Evolutionary conservation across 2,113 vertebrate species (phyloP).

Genomic region (Otis tarda): DNA sequence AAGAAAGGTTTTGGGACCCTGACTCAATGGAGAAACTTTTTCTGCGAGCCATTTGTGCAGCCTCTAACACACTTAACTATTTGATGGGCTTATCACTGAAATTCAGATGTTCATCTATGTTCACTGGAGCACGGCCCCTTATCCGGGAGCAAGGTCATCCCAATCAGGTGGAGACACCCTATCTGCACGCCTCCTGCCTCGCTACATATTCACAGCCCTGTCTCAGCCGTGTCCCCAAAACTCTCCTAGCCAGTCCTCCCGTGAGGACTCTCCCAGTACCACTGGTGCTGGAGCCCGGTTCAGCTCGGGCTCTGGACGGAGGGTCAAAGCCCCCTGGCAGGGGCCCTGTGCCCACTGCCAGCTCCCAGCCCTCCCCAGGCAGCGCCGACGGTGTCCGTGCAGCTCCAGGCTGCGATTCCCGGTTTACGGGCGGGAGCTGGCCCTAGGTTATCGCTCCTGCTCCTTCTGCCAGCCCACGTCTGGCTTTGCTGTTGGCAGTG

Average conservation of each 20-base stretch:
- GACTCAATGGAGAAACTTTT: slow-evolving; percentile 56
- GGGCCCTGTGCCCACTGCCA: background rate
- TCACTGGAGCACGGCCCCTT: background rate
- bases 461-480: background rate
- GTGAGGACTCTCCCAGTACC: background rate
- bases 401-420: background rate
- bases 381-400: fast-evolving
- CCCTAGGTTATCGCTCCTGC: background rate
- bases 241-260: background rate
- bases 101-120: background rate
- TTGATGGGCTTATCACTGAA: slow-evolving; percentile 55
- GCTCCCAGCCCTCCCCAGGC: background rate
- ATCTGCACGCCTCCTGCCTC: background rate
- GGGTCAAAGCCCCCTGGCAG: background rate
- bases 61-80: slow-evolving; percentile 49
- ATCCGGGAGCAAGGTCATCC: slow-evolving; percentile 55
- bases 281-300: background rate
- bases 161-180: slow-evolving; percentile 15
- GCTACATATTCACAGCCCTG: background rate
- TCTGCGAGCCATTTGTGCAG: background rate
- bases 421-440: background rate
- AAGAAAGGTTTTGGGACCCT: slow-evolving; percentile 62
- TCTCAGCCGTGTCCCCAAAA: background rate
- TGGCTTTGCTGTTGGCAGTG: background rate
- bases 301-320: background rate